Conservation (phyloP, 1,140 invertebrate species). For the Octopus bimaculoides region DNA sequence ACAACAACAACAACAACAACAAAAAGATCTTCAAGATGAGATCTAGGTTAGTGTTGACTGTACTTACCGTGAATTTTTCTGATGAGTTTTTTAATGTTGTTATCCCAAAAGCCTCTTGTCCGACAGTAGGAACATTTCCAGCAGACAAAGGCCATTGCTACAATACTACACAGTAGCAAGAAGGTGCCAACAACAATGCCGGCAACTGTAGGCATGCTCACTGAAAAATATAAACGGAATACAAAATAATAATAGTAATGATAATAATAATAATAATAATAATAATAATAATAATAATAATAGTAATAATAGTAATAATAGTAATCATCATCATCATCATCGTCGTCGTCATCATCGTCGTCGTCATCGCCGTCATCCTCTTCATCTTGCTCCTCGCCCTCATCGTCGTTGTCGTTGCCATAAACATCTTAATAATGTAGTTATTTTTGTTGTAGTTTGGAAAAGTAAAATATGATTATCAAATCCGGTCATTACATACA, state of each 20-base stretch:
- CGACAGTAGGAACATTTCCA: constrained; percentile 37
- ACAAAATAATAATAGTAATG: constrained; percentile 11
- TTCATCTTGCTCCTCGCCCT: too few species aligned
- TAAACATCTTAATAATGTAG: too few species aligned
- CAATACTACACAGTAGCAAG: constrained; percentile 31
- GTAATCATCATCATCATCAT: not conserved
- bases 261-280: constrained; percentile 14
- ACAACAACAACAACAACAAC: too few species aligned
- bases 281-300: not conserved
- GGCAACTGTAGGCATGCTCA: constrained; percentile 34
- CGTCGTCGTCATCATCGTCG: too few species aligned
- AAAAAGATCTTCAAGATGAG: too few species aligned
- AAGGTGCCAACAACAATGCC: constrained; percentile 37
- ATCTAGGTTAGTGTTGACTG: not conserved
- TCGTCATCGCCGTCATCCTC: too few species aligned
- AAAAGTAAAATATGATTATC: too few species aligned
- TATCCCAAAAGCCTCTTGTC: constrained; percentile 42
- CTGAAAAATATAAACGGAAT: constrained; percentile 27
- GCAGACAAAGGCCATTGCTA: constrained; percentile 35
- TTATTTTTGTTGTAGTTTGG: too few species aligned
- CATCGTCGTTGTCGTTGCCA: too few species aligned
- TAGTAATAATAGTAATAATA: not conserved
- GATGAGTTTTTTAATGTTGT: constrained; percentile 35
- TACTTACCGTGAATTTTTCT: constrained; percentile 42
- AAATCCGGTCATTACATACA: too few species aligned